Conservation (phyloP, 53 echinoderm and acorn worm species). For the Stichopus horrens region DNA sequence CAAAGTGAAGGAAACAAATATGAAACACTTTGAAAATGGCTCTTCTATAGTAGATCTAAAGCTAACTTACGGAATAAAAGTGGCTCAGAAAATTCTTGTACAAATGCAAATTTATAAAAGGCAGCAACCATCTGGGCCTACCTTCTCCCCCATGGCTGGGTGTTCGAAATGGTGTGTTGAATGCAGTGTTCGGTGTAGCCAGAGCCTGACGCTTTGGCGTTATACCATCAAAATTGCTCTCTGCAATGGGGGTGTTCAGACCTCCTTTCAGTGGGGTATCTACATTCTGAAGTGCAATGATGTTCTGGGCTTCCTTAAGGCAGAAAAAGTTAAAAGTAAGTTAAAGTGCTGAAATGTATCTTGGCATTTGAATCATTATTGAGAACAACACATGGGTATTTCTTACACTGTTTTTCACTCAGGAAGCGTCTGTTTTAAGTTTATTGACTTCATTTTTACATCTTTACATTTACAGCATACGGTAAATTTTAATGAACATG, state of each 20-base stretch:
- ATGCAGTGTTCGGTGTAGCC: constrained; percentile 92
- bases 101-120: no score
- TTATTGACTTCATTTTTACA: no score
- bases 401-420: no score
- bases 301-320: constrained; percentile 93
- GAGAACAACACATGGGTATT: no score
- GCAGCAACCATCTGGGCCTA: not conserved
- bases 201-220: constrained; percentile 85
- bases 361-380: no score
- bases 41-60: not conserved
- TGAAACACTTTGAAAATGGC: not conserved
- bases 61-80: not conserved
- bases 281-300: constrained; percentile 93
- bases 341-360: no score
- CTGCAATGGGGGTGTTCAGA: constrained; percentile 74
- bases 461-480: no score
- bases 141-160: constrained; percentile 59
- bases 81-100: not conserved
- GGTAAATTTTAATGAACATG: no score
- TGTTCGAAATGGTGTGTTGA: constrained; percentile 95
- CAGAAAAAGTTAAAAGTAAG: not conserved
- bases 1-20: no score
- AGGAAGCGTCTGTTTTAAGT: no score
- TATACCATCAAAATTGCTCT: constrained; percentile 90
- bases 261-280: constrained; percentile 98